Base-by-base conservation (phyloP, 2,113 vertebrate genomes). In the Cranoglanis bouderius region DNA sequence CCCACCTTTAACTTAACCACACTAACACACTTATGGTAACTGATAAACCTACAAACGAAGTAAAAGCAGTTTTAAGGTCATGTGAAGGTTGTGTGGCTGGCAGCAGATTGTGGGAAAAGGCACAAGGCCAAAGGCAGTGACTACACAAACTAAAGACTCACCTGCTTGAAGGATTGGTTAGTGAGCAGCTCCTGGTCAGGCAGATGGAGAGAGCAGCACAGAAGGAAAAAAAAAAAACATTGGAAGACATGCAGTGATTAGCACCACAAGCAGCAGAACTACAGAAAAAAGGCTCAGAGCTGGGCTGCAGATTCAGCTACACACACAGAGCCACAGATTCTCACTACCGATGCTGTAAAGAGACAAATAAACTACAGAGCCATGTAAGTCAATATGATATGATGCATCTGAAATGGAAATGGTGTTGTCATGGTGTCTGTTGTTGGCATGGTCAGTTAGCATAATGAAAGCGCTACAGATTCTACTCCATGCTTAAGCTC, bases 171-270 rank as follows among this genome's bases (percentile, higher is more conserved):
- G 95, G 96, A 96, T 94, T 96, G 95, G 95, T 98, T 98, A 98
- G 97, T 97, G 96, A 99, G 95, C 96, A 98, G 96, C 94, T 99
- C 98, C 98, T 99, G 96, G 93, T 93, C 94, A 96, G 97, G 92
- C 93, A 96, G 93, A 93, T 93, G 57, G 93, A 96, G 96, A 96
- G 96, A 91, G 90, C 82, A 85, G 94, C 94, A 96, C 95, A 80
- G 94, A 94, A 94, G 74, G 92, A 92, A 94, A 96, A 95, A 96
- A 93, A 94, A 96, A 95, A 96, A 94, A 95, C 96, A 97, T 97
- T 94, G 96, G 95, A 97, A 97, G 94, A 97, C 95, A 94, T 93
- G 96, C 90, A 92, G 93, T 94, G 93, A 93, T 95, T 93, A 96
- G 93, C 89, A 92, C 53, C 90, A 93, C 86, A 94, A 93, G 95